Percentiles rank a stretch among this genome's conserved stretches.
These are phyloP conservation scores for Epinephelus coioides DNA, from an alignment of 2,797 vertebrate species.

Conservation along the genomic window DNA sequence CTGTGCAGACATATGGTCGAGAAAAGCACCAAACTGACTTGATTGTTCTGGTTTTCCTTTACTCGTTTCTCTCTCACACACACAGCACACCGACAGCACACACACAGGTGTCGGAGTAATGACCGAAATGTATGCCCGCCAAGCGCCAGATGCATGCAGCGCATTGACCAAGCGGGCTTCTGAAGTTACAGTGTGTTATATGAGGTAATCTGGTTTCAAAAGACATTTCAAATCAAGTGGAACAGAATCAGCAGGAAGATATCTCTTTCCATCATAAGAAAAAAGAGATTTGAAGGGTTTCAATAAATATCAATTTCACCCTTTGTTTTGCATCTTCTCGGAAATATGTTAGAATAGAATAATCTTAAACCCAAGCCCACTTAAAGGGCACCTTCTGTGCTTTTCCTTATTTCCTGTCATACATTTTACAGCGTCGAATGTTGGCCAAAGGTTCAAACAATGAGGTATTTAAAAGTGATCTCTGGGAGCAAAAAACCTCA, in stretches of 20 bases:
- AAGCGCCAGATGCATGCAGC: conserved; percentile 55
- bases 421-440: no score
- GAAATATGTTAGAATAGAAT: conserved; percentile 16
- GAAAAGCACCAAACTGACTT: neutral
- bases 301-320: conserved; percentile 29
- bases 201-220: conserved; percentile 52
- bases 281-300: conserved; percentile 28
- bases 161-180: conserved; percentile 28
- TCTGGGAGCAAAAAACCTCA: no score
- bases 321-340: conserved; percentile 34
- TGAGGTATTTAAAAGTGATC: no score
- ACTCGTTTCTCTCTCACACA: neutral
- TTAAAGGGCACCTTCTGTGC: neutral
- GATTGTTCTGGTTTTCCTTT: conserved; percentile 2
- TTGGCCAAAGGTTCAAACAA: no score
- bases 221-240: conserved; percentile 21
- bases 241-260: conserved; percentile 12
- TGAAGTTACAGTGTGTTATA: conserved; percentile 46
- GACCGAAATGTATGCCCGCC: conserved; percentile 37
- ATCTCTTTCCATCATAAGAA: conserved; percentile 14
- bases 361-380: conserved; percentile 2
- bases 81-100: conserved; percentile 7
- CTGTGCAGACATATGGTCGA: neutral
- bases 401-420: no score
- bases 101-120: conserved; percentile 54